A percentile compares a stretch with the other conserved stretches of the same genome.
phyloP scores from a whole-genome alignment of 1,140 invertebrate species.

The Myzus persicae region DNA sequence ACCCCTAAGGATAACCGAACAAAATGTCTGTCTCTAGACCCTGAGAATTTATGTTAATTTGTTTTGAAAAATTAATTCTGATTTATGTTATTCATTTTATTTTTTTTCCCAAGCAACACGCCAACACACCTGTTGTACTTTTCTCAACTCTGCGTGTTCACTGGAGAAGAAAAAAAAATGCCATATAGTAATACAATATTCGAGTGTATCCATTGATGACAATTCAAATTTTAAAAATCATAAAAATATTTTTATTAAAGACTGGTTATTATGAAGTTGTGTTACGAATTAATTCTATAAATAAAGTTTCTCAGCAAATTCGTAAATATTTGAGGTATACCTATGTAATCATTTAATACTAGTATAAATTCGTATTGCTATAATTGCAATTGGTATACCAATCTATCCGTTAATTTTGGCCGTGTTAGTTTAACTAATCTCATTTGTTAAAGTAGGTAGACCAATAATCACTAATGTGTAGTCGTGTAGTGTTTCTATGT shows the following conservation, averaged over 20 bases:
- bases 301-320: too few species aligned
- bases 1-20: neutral
- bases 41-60: neutral
- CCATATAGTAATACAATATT: neutral
- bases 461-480: too few species aligned
- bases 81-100: constrained; percentile 35
- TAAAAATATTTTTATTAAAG: neutral
- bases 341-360: too few species aligned
- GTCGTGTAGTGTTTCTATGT: too few species aligned
- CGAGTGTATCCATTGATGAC: neutral
- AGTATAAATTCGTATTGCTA: too few species aligned
- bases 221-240: neutral
- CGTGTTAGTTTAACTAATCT: too few species aligned
- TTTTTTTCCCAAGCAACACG: neutral
- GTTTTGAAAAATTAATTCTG: neutral
- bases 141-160: neutral
- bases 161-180: neutral
- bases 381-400: too few species aligned
- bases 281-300: neutral
- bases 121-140: neutral
- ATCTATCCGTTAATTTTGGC: too few species aligned
- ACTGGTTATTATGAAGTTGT: neutral
- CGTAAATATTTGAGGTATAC: too few species aligned
- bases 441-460: too few species aligned
- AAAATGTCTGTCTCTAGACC: neutral